These are phyloP conservation scores for Channa striata DNA, from an alignment of 2,797 vertebrate species.

Conservation along the genomic window DNA sequence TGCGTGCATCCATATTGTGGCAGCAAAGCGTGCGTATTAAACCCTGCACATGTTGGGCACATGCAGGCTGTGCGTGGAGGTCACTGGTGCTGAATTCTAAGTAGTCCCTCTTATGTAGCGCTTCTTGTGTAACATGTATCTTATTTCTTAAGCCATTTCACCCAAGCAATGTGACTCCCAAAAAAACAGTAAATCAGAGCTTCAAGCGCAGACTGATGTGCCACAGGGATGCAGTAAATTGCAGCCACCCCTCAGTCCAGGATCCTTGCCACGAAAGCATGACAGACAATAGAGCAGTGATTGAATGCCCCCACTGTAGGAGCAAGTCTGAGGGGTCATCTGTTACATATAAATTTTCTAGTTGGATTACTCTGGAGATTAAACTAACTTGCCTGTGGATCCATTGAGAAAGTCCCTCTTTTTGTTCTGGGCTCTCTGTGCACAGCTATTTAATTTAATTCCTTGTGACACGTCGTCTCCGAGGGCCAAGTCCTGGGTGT, in stretches of 20 bases:
- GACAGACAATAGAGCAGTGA: conserved; percentile 34
- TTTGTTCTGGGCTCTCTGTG: conserved; percentile 36
- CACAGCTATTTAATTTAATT: conserved; percentile 65
- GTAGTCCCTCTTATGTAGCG: conserved; percentile 8
- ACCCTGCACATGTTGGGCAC: conserved; percentile 1
- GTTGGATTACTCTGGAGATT: conserved; percentile 45
- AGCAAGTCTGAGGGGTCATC: conserved; percentile 9
- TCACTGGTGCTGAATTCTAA: conserved; percentile 1
- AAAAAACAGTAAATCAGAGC: conserved; percentile 56
- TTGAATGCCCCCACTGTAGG: conserved; percentile 32
- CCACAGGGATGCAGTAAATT: conserved; percentile 38
- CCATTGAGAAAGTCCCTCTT: conserved; percentile 53
- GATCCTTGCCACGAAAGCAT: conserved; percentile 40
- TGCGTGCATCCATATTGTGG: conserved; percentile 1
- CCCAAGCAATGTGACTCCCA: conserved; percentile 35
- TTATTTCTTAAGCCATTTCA: conserved; percentile 43
- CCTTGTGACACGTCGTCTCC: conserved; percentile 57
- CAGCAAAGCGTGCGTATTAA: conserved; percentile 9
- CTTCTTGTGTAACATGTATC: conserved; percentile 24
- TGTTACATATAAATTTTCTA: conserved; percentile 15
- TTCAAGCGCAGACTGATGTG: conserved; percentile 46
- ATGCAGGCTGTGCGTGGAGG: conserved; percentile 9
- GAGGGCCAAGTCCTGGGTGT: conserved; percentile 59
- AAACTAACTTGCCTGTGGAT: conserved; percentile 35
- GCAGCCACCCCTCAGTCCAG: background rate